Evolutionary conservation across 2,113 vertebrate genomes (phyloP).

Genomic region (Nipponia nippon): DNA sequence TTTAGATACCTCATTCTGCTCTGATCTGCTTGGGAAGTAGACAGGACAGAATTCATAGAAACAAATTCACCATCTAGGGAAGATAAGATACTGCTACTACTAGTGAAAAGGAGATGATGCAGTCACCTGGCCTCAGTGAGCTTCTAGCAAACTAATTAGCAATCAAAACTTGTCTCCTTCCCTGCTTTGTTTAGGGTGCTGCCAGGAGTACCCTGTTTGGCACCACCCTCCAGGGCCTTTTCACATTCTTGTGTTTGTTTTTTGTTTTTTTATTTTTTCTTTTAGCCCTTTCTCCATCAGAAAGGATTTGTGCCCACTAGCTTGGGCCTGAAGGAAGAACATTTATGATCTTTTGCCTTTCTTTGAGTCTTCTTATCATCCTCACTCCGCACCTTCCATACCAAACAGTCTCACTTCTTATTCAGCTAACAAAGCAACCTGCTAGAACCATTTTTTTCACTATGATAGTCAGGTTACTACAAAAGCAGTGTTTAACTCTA

Average conservation of each 20-base stretch:
- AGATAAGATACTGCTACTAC: background rate
- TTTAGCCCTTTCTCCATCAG: background rate
- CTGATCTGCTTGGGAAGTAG: background rate
- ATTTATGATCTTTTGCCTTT: background rate
- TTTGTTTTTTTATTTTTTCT: background rate
- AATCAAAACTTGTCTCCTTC: background rate
- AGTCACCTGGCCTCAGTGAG: background rate
- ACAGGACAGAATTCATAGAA: background rate
- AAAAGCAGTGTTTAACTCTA: background rate
- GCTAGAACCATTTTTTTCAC: background rate
- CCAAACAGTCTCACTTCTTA: background rate
- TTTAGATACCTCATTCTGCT: background rate
- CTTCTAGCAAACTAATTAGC: background rate
- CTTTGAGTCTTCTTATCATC: background rate
- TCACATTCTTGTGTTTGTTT: background rate
- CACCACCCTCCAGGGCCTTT: background rate
- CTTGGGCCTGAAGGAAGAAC: background rate
- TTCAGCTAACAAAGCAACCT: background rate
- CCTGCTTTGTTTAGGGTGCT: background rate
- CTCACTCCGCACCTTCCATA: background rate
- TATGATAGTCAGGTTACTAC: background rate
- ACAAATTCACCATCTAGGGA: background rate
- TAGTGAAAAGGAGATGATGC: background rate
- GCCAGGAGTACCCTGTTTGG: background rate
- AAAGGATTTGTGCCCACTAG: background rate